These are phyloP conservation scores for Piscicola geometra DNA, from an alignment of 2,888 invertebrate species.

Conservation along the genomic window DNA sequence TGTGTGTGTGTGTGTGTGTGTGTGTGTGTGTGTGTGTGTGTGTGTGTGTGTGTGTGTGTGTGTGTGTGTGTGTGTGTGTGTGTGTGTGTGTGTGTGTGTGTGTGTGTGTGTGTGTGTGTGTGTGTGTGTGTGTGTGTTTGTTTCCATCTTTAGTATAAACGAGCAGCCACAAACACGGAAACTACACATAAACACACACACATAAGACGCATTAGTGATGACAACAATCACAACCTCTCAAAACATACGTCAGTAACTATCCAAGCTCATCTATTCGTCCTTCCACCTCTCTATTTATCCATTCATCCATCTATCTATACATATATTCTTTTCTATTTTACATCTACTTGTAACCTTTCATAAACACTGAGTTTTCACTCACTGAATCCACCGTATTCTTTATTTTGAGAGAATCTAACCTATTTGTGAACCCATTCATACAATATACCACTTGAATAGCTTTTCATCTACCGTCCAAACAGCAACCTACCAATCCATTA, in stretches of 20 bases:
- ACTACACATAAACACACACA: no score
- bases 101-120: constrained; percentile 1
- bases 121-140: constrained; percentile 29
- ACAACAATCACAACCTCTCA: neutral
- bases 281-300: neutral
- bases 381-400: no score
- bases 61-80: constrained; percentile 33
- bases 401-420: no score
- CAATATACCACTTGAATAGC: no score
- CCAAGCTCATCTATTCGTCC: neutral
- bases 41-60: constrained; percentile 15
- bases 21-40: constrained; percentile 11
- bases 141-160: neutral
- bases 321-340: no score
- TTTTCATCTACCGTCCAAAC: no score
- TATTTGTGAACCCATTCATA: no score
- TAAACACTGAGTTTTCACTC: no score
- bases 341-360: no score
- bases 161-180: no score
- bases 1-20: constrained; percentile 16
- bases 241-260: neutral
- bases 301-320: no score
- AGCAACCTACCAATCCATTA: no score
- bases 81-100: constrained; percentile 4
- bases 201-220: neutral